Evolutionary conservation across 2,888 invertebrate genomes (phyloP).

Genomic region (Zelleria hepariella): DNA sequence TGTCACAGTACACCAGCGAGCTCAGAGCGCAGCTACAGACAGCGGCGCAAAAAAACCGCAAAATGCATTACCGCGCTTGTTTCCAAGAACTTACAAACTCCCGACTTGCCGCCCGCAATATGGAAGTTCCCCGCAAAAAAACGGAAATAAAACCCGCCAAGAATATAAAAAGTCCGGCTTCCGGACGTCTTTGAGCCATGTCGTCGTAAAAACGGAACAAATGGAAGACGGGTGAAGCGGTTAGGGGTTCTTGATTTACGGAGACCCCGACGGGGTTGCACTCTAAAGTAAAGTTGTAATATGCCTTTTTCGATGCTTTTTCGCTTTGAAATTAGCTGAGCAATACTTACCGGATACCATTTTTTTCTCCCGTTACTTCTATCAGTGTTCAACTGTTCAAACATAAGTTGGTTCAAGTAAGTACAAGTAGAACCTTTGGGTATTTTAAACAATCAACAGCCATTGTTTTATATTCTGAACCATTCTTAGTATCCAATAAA

Average conservation of each 20-base stretch:
- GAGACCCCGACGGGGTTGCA: not conserved
- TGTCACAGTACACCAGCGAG: not conserved
- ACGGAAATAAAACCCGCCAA: not conserved
- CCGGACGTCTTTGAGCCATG: not conserved
- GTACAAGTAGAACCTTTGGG: no score
- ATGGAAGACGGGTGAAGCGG: not conserved
- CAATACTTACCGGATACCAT: no score
- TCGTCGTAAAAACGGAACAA: not conserved
- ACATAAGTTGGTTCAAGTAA: no score
- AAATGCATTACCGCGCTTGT: conserved; percentile 2
- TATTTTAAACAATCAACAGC: no score
- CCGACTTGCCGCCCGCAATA: not conserved
- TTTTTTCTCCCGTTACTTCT: no score
- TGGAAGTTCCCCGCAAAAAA: not conserved
- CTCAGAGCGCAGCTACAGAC: not conserved
- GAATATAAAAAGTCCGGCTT: not conserved
- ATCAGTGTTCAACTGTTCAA: no score
- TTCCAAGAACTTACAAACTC: not conserved
- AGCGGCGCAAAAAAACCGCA: not conserved
- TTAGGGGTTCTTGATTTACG: not conserved
- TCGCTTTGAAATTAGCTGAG: not conserved
- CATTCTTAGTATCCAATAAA: no score
- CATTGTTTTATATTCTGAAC: no score
- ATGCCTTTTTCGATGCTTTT: no score
- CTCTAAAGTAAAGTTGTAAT: not conserved